A percentile compares a stretch with the other conserved stretches of the same genome.
These are phyloP conservation scores for Mixornis gularis DNA, from an alignment of 2,113 vertebrate species.

Conservation along the genomic window DNA sequence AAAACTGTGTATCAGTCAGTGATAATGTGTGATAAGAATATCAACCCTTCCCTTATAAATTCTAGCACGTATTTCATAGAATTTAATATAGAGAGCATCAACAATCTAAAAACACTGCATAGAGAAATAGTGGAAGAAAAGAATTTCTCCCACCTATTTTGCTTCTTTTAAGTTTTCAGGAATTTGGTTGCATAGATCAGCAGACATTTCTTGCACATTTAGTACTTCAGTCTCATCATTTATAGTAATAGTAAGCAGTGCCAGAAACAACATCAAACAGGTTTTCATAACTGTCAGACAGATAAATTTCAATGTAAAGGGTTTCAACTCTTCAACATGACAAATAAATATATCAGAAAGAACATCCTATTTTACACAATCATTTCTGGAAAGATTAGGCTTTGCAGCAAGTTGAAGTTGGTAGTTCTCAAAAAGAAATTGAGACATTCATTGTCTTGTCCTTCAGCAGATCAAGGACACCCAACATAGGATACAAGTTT, in stretches of 20 bases:
- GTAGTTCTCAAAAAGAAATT: not conserved
- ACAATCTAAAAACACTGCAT: not conserved
- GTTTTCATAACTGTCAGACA: not conserved
- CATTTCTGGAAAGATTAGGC: not conserved
- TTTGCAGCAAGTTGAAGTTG: not conserved
- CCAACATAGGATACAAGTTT: not conserved
- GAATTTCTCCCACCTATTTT: not conserved
- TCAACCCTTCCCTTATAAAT: not conserved
- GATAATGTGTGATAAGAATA: accelerated
- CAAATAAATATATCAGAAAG: not conserved
- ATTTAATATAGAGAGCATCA: not conserved
- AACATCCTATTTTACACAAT: not conserved
- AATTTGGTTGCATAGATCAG: not conserved
- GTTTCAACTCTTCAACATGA: not conserved
- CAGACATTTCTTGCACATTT: not conserved
- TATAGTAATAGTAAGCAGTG: accelerated
- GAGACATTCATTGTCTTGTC: not conserved
- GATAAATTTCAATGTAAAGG: not conserved
- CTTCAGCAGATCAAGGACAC: not conserved
- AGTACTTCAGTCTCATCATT: not conserved
- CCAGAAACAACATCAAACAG: not conserved
- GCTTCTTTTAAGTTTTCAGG: not conserved
- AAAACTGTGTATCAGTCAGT: not conserved
- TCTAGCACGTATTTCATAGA: accelerated
- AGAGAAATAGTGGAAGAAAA: not conserved